Evolutionary conservation across 2,888 invertebrate genomes (phyloP).

Genomic region (Watsonalla binaria): DNA sequence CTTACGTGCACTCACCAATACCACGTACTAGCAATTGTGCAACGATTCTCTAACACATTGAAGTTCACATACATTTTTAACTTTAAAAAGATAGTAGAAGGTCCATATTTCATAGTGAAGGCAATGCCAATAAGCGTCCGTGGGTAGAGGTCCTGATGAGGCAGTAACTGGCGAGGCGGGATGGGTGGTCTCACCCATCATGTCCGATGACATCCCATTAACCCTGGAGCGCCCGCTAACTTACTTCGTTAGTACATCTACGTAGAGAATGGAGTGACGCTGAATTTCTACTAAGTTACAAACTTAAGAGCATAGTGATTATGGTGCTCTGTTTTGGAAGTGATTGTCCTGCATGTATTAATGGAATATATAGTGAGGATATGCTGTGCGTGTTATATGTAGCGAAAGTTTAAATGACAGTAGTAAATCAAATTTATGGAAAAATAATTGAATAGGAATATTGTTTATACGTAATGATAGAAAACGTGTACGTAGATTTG

Average conservation of each 20-base stretch:
- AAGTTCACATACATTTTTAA: not conserved
- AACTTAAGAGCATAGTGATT: slow-evolving; percentile 1
- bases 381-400: too few species aligned
- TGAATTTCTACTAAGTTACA: slow-evolving; percentile 6
- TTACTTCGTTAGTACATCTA: slow-evolving; percentile 57
- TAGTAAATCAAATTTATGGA: too few species aligned
- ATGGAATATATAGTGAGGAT: too few species aligned
- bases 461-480: too few species aligned
- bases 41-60: too few species aligned
- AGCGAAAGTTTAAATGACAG: too few species aligned
- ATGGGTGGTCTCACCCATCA: slow-evolving; percentile 51
- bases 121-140: slow-evolving; percentile 55
- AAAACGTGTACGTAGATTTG: too few species aligned
- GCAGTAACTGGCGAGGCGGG: slow-evolving; percentile 49
- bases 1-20: too few species aligned
- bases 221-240: slow-evolving; percentile 59
- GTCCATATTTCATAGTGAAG: slow-evolving; percentile 49
- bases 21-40: too few species aligned
- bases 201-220: slow-evolving; percentile 72
- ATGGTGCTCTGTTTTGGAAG: not conserved
- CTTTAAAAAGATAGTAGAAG: slow-evolving; percentile 6
- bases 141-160: slow-evolving; percentile 52
- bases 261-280: slow-evolving; percentile 12
- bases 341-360: not conserved
- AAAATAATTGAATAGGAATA: too few species aligned